These are phyloP conservation scores for Euwallacea similis DNA, from an alignment of 1,140 invertebrate species.

Conservation along the genomic window DNA sequence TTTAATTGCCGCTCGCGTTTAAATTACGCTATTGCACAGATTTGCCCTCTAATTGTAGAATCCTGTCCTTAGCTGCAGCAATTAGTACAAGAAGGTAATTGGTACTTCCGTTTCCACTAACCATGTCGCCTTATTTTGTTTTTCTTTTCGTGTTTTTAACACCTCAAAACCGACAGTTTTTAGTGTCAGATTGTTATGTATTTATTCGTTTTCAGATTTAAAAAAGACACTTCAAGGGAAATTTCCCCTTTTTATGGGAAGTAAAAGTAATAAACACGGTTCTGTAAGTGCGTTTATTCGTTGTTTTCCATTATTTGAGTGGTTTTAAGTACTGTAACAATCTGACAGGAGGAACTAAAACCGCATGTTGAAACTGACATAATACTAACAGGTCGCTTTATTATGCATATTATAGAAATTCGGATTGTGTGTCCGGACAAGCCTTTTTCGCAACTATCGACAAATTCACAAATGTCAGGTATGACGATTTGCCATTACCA, in stretches of 20 bases:
- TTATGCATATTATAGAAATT: conserved; percentile 55
- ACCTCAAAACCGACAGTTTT: background rate
- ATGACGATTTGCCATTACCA: conserved; percentile 17
- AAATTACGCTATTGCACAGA: background rate
- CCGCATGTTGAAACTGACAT: conserved; percentile 13
- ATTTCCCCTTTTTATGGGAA: conserved; percentile 21
- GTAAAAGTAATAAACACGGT: conserved; percentile 20
- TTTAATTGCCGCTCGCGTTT: no score
- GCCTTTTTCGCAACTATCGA: conserved; percentile 54
- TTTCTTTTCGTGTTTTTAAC: background rate
- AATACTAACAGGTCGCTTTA: conserved; percentile 44
- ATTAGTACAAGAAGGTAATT: conserved; percentile 40
- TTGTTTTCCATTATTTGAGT: background rate
- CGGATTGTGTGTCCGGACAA: conserved; percentile 55
- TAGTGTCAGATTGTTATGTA: conserved; percentile 24
- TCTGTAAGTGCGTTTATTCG: conserved; percentile 9
- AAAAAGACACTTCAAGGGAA: conserved; percentile 24
- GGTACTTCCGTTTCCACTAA: conserved; percentile 8
- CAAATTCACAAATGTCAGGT: conserved; percentile 54
- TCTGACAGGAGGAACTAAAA: conserved; percentile 7
- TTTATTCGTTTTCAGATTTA: conserved; percentile 9
- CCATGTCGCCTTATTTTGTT: background rate
- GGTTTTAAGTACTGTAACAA: conserved; percentile 4
- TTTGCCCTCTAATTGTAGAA: no score
- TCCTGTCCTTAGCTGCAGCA: conserved; percentile 20